phyloP scores from a whole-genome alignment of 1,140 invertebrate species.

The Colletes latitarsis region DNA sequence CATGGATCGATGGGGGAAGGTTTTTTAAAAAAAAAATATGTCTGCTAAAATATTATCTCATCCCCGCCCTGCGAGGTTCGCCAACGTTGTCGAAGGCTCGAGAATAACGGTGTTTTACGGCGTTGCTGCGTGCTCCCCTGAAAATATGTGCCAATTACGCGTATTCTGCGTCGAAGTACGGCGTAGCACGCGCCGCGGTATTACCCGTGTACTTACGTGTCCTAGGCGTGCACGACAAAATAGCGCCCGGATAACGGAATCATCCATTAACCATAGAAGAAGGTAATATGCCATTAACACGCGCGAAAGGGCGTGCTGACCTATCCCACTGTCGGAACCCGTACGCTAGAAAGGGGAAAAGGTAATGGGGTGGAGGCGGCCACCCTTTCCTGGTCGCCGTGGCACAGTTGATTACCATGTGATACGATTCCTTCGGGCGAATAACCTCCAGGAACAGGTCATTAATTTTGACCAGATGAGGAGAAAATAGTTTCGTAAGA shows the following conservation, averaged over 20 bases:
- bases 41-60: too few relatives aligned
- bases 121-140: neutral
- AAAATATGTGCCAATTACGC: constrained; percentile 34
- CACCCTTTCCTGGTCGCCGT: constrained; percentile 40
- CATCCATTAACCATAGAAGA: constrained; percentile 65
- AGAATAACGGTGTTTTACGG: too few relatives aligned
- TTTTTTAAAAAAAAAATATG: too few relatives aligned
- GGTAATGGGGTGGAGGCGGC: constrained; percentile 46
- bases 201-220: constrained; percentile 30
- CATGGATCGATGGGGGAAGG: too few relatives aligned
- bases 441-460: constrained; percentile 3
- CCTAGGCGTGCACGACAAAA: constrained; percentile 44
- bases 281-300: constrained; percentile 65
- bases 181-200: constrained; percentile 5
- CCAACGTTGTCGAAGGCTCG: too few relatives aligned
- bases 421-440: constrained; percentile 61
- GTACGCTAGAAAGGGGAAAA: constrained; percentile 57
- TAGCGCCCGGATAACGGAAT: constrained; percentile 58
- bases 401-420: constrained; percentile 66
- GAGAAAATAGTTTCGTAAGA: too few relatives aligned
- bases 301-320: constrained; percentile 68
- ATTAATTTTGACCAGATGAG: neutral
- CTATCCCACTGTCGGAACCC: constrained; percentile 59
- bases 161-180: constrained; percentile 28
- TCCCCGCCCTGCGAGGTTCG: too few relatives aligned